Evolutionary conservation across 2,113 vertebrate species (phyloP), one percentile per base, ranked within the genome.

Genomic region (Mesembrinibis cayennensis): DNA sequence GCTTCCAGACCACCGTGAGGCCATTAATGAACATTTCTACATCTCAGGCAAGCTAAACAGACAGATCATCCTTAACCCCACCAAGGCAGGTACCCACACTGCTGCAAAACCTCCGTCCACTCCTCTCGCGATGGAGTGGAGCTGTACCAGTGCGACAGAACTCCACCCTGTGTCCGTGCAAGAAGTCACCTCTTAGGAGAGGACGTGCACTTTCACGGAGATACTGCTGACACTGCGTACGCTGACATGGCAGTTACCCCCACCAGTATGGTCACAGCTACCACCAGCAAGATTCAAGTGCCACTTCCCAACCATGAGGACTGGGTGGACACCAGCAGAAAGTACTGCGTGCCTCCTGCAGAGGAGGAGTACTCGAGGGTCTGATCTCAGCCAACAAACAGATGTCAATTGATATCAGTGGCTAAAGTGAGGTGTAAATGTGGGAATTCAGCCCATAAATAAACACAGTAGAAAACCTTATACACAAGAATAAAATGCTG

Each of bases 281-380:
- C 22, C 2, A 0, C 27, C 44, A 38, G 42, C 38, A 74, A 67
- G 49, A 36, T 19, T 29, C 55, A n/a, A n/a, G 79, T 49, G 52
- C 29, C 44, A 11, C 9, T 34, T 52, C 38, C 61, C 34, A 52
- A 76, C 23, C 62, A 47, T 0, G 1, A 40, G 38, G 74, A 50
- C 26, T 2, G 1, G 25, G 21, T 15, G 25, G 49, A 52, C 52
- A 15, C 30, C 27, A 29, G 34, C 52, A 44, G 44, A 82, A 45
- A 42, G 59, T 4, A 14, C 50, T 1, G 0, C 3, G 0, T 26
- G 36, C 44, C 22, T 63, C 49, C 18, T 7, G 2, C 0, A 3
- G 20, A 47, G 29, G 32, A 73, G n/a, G 11, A 29, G 40, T 3
- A 38, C 42, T 40, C 3, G 1, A 72, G 44, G 63, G 45, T 72